Base-by-base conservation (phyloP, 2,888 invertebrate genomes). In the Cerastis leucographa region DNA sequence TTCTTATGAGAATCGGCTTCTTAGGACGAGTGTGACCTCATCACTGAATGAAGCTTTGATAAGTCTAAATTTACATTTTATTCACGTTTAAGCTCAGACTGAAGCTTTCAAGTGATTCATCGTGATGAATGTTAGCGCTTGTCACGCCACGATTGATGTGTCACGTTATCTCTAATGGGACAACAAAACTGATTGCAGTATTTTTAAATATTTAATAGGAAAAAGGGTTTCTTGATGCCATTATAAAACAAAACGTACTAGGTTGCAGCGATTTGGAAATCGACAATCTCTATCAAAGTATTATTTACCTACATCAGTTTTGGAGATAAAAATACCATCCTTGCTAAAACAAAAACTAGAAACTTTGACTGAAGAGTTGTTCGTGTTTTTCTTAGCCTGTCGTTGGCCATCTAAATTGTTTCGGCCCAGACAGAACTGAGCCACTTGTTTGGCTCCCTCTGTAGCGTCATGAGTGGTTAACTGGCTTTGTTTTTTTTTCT, bases 91-190 rank as follows among this genome's bases (percentile, higher is more conserved):
- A 64, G 54, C n/a, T 29, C 11, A 8, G 8, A 49, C 19, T 78
- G 44, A 73, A 54, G 7, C n/a, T 81, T 81, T 56, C 76, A 64
- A 56, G 54, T 78, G 76, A 78, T 56, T 78, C 81, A 78, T 75
- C 29, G 54, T 65, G 75, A 81, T 78, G 35, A 56, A 75, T 75
- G 64, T 74, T 25, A n/a, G 51, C 19, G n/a, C 44, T 62, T 64
- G 75, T 56, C 74, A 42, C 29, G 46, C 8, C 81, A 42, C 54
- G 54, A 29, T 42, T 40, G 62, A 81, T 78, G 75, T 56, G 64
- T 81, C 78, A 78, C 81, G 46, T 42, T 35, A 44, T 25, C 40
- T 56, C 0, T 64, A 56, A 75, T 64, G 75, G 75, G 81, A 61
- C 49, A 75, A 35, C 29, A 12, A 22, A 80, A 80, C 17, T 72